Conservation (phyloP, 92 coral and sea anemone genomes). For the Chrysogorgia sp. region DNA sequence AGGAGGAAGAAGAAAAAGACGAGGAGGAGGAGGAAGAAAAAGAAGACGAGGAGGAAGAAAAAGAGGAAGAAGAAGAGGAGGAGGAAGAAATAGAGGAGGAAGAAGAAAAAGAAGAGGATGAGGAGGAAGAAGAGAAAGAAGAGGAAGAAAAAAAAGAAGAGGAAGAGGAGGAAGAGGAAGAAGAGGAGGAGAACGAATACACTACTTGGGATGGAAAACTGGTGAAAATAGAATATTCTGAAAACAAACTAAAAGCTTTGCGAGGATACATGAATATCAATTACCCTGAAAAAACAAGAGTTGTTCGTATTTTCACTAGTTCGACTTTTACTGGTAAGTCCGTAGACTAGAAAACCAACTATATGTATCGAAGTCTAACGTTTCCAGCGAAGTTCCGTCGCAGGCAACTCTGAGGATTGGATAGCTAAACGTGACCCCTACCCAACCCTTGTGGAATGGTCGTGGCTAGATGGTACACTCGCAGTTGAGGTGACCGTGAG, state of each 20-base stretch:
- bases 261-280: slow-evolving; percentile 72
- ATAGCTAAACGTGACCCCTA: no score
- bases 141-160: slow-evolving; percentile 29
- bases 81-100: background rate
- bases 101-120: background rate
- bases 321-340: slow-evolving; percentile 91
- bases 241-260: slow-evolving; percentile 62
- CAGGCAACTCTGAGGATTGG: no score
- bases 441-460: no score
- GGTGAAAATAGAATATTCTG: slow-evolving; percentile 40
- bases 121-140: slow-evolving; percentile 3
- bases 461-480: no score
- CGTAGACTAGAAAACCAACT: background rate
- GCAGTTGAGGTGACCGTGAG: no score
- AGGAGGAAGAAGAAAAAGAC: background rate
- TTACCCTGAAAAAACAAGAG: slow-evolving; percentile 83
- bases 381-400: no score
- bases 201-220: slow-evolving; percentile 46
- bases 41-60: background rate
- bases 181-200: slow-evolving; percentile 41
- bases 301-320: slow-evolving; percentile 95
- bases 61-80: slow-evolving; percentile 2
- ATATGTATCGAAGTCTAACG: no score
- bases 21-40: background rate
- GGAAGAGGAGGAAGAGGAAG: slow-evolving; percentile 16